These are phyloP conservation scores for Apoderus coryli DNA, from an alignment of 2,888 invertebrate genomes.

Conservation along the genomic window DNA sequence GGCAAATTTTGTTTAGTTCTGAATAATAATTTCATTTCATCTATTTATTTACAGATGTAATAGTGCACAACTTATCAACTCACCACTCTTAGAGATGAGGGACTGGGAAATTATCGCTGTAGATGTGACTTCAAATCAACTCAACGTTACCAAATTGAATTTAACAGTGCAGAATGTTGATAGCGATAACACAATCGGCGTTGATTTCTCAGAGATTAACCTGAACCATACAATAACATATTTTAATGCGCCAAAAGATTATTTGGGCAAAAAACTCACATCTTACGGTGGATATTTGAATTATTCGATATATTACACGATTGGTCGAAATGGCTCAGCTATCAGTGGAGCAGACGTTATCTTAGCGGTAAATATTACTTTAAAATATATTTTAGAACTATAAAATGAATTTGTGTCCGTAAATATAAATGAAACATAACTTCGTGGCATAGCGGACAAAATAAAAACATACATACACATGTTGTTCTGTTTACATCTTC, in stretches of 20 bases:
- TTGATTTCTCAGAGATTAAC: slow-evolving; percentile 32
- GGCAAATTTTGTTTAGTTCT: too few relatives aligned
- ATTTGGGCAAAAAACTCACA: slow-evolving; percentile 70
- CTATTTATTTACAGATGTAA: too few relatives aligned
- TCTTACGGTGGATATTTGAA: slow-evolving; percentile 79
- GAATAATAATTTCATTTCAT: too few relatives aligned
- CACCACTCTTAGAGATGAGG: slow-evolving; percentile 45
- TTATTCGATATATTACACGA: slow-evolving; percentile 61
- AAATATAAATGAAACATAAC: too few relatives aligned
- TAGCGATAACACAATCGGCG: slow-evolving; percentile 33
- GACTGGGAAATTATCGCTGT: slow-evolving; percentile 52
- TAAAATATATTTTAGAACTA: too few relatives aligned
- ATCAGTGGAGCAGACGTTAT: slow-evolving; percentile 69
- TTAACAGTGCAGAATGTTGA: slow-evolving; percentile 26
- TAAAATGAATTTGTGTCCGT: too few relatives aligned
- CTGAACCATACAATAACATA: slow-evolving; percentile 22
- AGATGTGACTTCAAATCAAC: slow-evolving; percentile 28
- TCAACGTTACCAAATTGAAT: slow-evolving; percentile 23
- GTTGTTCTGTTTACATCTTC: too few relatives aligned
- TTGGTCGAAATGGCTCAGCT: slow-evolving; percentile 34
- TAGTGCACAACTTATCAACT: slow-evolving; percentile 60
- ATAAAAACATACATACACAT: too few relatives aligned
- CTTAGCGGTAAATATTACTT: slow-evolving; percentile 33
- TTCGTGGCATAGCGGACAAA: too few relatives aligned
- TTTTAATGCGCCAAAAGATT: slow-evolving; percentile 46